These are phyloP conservation scores for Synanthedon tipuliformis DNA, from an alignment of 2,888 invertebrate species.

Conservation along the genomic window DNA sequence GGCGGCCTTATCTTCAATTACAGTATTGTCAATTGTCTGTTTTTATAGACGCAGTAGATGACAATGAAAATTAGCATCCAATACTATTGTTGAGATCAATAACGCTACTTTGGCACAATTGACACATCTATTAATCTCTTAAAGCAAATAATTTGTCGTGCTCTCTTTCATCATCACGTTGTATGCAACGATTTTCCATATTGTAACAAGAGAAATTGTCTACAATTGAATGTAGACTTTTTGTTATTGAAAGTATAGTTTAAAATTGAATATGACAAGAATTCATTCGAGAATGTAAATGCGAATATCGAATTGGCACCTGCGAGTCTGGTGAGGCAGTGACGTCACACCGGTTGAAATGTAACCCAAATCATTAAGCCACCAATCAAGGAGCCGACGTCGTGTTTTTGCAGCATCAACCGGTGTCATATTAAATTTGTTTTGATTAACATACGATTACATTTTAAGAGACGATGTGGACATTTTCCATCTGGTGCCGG, in stretches of 20 bases:
- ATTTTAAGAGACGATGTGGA: constrained; percentile 9
- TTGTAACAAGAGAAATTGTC: background rate
- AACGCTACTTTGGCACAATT: constrained; percentile 12
- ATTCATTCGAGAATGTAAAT: constrained; percentile 43
- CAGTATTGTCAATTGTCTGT: constrained; percentile 3
- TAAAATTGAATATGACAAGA: constrained; percentile 3
- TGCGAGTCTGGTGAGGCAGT: constrained; percentile 47
- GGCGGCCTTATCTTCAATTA: constrained; percentile 4
- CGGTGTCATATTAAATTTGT: constrained; percentile 24
- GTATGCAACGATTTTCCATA: constrained; percentile 4
- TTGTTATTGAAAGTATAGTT: background rate
- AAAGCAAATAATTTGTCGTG: constrained; percentile 3
- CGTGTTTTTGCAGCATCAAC: constrained; percentile 12
- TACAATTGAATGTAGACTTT: background rate
- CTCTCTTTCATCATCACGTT: constrained; percentile 8
- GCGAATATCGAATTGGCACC: constrained; percentile 46
- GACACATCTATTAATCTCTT: constrained; percentile 5
- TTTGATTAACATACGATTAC: constrained; percentile 21
- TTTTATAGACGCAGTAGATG: background rate
- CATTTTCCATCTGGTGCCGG: constrained; percentile 6
- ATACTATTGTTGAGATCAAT: constrained; percentile 13
- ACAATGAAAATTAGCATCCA: constrained; percentile 14
- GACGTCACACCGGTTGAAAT: constrained; percentile 42
- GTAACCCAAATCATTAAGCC: constrained; percentile 22
- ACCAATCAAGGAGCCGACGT: constrained; percentile 23